Conservation (phyloP, 2,888 invertebrate species). For the Ophioninae sp. region DNA sequence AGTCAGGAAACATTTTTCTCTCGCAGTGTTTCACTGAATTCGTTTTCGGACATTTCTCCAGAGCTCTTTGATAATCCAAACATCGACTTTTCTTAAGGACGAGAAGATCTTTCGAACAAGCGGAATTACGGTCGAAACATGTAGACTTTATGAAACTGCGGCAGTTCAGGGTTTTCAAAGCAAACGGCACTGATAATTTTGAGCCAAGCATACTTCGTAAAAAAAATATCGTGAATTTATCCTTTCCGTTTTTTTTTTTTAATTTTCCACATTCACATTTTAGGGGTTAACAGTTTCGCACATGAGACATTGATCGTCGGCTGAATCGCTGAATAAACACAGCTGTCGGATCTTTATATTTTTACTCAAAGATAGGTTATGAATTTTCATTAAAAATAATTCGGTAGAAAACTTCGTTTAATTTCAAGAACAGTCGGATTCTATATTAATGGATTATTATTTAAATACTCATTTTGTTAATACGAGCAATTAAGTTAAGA, state of each 20-base stretch:
- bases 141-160: constrained; percentile 27
- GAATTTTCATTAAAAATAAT: neutral
- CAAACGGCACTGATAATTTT: constrained; percentile 61
- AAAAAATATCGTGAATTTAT: neutral
- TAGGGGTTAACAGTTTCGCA: constrained; percentile 26
- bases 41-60: constrained; percentile 61
- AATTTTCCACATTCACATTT: constrained; percentile 27
- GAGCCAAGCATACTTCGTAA: constrained; percentile 57
- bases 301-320: constrained; percentile 11
- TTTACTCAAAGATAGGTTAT: neutral
- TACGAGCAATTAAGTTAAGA: too few species aligned
- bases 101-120: constrained; percentile 34
- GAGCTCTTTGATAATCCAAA: constrained; percentile 49
- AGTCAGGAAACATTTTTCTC: constrained; percentile 39
- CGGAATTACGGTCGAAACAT: constrained; percentile 20
- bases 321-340: neutral
- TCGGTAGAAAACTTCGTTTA: neutral
- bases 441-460: too few species aligned
- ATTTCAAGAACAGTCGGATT: neutral
- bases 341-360: neutral
- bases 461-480: too few species aligned
- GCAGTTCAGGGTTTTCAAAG: constrained; percentile 32
- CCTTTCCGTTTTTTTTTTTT: neutral
- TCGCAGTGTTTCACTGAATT: constrained; percentile 27
- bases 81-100: constrained; percentile 40